These are phyloP conservation scores for Amaurobius ferox DNA, from an alignment of 2,888 invertebrate species.

Conservation along the genomic window DNA sequence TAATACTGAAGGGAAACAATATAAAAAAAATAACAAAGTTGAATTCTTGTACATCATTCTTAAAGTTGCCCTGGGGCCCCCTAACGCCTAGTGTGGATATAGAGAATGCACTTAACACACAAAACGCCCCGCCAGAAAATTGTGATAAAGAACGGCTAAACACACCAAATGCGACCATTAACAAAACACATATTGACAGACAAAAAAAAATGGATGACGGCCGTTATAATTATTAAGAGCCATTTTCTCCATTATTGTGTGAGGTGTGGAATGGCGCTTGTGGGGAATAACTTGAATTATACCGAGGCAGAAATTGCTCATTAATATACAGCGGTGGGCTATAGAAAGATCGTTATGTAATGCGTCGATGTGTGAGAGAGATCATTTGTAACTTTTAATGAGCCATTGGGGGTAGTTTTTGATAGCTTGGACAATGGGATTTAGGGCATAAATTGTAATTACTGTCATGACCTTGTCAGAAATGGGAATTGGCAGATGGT, in stretches of 20 bases:
- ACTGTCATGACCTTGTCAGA: neutral
- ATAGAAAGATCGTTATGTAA: neutral
- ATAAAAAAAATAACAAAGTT: too few relatives aligned
- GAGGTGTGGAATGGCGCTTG: neutral
- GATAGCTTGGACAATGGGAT: neutral
- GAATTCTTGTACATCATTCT: too few relatives aligned
- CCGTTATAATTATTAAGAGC: slow-evolving; percentile 25
- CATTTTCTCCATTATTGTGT: neutral
- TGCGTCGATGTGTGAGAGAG: neutral
- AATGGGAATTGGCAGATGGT: neutral
- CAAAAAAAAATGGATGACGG: neutral
- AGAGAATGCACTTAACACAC: neutral
- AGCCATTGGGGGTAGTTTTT: neutral
- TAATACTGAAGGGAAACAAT: too few relatives aligned
- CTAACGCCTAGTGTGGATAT: neutral
- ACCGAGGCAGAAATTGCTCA: neutral
- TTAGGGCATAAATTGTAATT: neutral
- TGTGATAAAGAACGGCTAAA: neutral
- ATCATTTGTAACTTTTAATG: neutral
- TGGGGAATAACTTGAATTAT: neutral
- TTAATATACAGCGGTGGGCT: neutral
- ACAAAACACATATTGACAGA: slow-evolving; percentile 50
- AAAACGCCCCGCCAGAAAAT: neutral
- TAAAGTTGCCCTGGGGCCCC: neutral
- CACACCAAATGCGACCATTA: neutral